Evolutionary conservation across 2,113 vertebrate genomes (phyloP).

Genomic region (Xerus inauris): DNA sequence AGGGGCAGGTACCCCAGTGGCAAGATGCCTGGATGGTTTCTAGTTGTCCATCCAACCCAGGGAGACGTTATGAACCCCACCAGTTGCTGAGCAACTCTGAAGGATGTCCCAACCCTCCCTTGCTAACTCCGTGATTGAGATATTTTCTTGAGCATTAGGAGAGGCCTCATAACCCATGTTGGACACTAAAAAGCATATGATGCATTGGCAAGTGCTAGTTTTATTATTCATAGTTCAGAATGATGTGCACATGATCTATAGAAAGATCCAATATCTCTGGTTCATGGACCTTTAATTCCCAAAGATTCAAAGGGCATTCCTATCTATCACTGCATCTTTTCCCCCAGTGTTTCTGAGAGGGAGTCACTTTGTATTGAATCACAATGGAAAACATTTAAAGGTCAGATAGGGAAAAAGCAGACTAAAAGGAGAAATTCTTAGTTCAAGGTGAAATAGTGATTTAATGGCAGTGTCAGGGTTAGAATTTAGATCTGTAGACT

Average conservation of each 20-base stretch:
- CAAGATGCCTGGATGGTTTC: background rate
- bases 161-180: background rate
- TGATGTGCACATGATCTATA: background rate
- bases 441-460: background rate
- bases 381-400: conserved; percentile 18
- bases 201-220: background rate
- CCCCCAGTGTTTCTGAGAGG: background rate
- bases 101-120: background rate
- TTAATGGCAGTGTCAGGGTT: background rate
- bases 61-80: background rate
- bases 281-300: background rate
- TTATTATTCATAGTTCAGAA: background rate
- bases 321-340: background rate
- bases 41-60: background rate
- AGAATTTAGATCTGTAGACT: background rate
- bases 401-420: background rate
- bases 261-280: background rate
- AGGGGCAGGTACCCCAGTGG: background rate
- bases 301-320: background rate
- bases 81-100: background rate
- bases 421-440: background rate
- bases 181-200: background rate
- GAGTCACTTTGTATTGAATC: background rate
- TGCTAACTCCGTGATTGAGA: background rate
- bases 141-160: background rate